Percentiles rank a stretch among this genome's conserved stretches.
These are phyloP conservation scores for Brachionus sp. DNA, from an alignment of 1,140 invertebrate species.

Conservation along the genomic window DNA sequence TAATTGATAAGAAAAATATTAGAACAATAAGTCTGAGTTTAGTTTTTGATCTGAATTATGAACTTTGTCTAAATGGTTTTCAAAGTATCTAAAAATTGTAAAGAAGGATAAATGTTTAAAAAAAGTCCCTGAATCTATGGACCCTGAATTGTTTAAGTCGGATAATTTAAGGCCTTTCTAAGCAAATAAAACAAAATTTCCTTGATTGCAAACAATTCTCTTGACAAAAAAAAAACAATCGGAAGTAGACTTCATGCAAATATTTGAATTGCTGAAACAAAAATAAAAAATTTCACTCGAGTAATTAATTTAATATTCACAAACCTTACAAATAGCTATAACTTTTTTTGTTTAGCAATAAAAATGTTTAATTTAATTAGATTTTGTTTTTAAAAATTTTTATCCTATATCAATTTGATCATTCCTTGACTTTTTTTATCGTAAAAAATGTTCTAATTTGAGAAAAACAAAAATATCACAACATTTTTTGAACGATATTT, in stretches of 20 bases:
- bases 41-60: neutral
- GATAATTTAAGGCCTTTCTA: neutral
- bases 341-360: neutral
- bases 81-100: too few species aligned
- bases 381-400: too few species aligned
- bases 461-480: too few species aligned
- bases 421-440: too few species aligned
- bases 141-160: neutral
- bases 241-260: neutral
- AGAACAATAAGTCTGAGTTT: neutral
- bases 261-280: neutral
- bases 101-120: too few species aligned
- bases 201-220: neutral
- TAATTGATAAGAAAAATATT: neutral
- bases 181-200: neutral
- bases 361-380: too few species aligned
- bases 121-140: too few species aligned
- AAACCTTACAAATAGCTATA: neutral
- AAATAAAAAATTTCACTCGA: neutral
- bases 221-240: neutral
- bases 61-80: too few species aligned
- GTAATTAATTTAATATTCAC: neutral
- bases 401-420: too few species aligned
- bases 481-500: neutral
- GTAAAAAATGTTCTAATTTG: too few species aligned